These are phyloP conservation scores for Australoheros facetus DNA, from an alignment of 2,797 vertebrate genomes.

Conservation along the genomic window DNA sequence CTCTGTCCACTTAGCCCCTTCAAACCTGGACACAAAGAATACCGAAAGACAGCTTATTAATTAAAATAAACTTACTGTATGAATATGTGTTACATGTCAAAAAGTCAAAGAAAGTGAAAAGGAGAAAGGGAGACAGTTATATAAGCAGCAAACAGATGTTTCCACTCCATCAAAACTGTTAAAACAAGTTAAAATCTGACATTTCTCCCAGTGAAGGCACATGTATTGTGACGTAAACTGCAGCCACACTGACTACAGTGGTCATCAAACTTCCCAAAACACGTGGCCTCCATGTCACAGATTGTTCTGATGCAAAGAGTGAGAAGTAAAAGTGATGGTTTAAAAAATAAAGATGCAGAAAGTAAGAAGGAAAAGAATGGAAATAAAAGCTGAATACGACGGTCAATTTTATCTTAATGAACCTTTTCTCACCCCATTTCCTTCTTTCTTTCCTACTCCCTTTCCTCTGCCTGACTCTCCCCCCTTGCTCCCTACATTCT, in stretches of 20 bases:
- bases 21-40: conserved; percentile 33
- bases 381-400: not conserved
- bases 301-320: accelerated
- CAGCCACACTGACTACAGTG: not conserved
- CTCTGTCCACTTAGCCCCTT: not conserved
- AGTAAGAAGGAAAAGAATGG: not conserved
- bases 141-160: not conserved
- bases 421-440: not conserved
- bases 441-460: not conserved
- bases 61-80: not conserved
- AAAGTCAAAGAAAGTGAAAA: not conserved
- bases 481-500: conserved; percentile 37
- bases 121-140: not conserved
- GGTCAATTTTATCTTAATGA: not conserved
- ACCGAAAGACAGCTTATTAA: not conserved
- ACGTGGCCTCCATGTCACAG: not conserved
- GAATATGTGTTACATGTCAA: not conserved
- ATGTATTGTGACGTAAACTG: not conserved
- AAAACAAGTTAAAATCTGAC: too few species aligned
- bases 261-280: not conserved
- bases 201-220: not conserved
- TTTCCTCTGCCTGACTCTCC: conserved; percentile 11
- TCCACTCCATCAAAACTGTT: not conserved
- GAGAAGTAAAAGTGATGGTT: not conserved
- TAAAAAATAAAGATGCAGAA: not conserved